Evolutionary conservation across 2,113 vertebrate genomes (phyloP), one percentile per base, ranked within the genome.

Genomic region (Seriola aureovittata): DNA sequence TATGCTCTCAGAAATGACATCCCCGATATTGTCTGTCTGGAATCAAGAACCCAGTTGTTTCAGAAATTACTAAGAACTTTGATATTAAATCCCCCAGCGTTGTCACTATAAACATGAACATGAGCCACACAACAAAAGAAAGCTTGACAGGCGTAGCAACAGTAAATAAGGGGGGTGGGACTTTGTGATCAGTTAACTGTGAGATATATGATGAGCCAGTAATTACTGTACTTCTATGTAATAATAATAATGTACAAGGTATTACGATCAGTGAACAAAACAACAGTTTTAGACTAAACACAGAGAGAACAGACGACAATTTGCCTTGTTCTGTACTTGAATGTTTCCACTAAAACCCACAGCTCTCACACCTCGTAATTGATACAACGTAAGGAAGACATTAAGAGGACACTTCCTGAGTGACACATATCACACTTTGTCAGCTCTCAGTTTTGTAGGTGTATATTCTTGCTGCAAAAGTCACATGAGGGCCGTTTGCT

Each of bases 381-480:
- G 76, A 60, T 10, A 67, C 42, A 71, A 76, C 63, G 25, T 21
- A 38, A 25, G 38, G 32, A 55, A 77, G 74, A 85, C 82, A 75
- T 40, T 23, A 54, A 11, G 1, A 55, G 17, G 9, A 48, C 32
- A 40, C 19, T 74, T 54, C 42, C 40, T 64, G 50, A 66, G 29
- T 21, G 36, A 60, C 62, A 44, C 59, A 59, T 67, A 23, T 67
- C 38, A 76, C 46, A 48, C 19, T 48, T 50, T 58, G 63, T 70
- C 29, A 69, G 13, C 29, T 71, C 25, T 16, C 38, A 1, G 9
- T 36, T 57, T 32, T 67, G 19, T 65, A 12, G 16, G 11, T 38
- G 52, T 16, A 36, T 19, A 74, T 13, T 40, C 16, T 11, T 10
- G 46, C 29, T 40, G 4, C 54, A n/a, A 32, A 57, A 60, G 62